Evolutionary conservation across 2,888 invertebrate species (phyloP).

Genomic region (Ganaspis brasiliensis): DNA sequence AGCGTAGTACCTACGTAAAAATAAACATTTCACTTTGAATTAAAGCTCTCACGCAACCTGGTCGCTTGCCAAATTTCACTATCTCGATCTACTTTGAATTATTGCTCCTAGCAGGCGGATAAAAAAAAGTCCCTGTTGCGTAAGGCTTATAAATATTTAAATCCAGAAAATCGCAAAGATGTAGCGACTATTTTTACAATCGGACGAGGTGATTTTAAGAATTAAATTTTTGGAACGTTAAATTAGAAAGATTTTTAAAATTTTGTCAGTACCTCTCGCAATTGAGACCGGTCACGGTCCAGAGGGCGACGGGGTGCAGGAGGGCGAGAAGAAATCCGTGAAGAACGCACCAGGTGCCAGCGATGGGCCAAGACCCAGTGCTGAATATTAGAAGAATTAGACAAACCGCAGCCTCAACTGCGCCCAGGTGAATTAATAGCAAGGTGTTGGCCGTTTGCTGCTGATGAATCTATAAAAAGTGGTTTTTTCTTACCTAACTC

Average conservation of each 20-base stretch:
- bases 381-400: slow-evolving; percentile 83
- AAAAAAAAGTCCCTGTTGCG: background rate
- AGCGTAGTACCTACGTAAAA: slow-evolving; percentile 85
- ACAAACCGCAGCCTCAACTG: slow-evolving; percentile 86
- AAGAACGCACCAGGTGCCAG: slow-evolving; percentile 84
- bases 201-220: too few relatives aligned
- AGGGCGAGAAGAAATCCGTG: slow-evolving; percentile 87
- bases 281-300: slow-evolving; percentile 91
- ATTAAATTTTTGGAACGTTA: background rate
- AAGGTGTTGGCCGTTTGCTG: slow-evolving; percentile 85
- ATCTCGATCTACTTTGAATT: background rate
- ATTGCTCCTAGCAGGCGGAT: background rate
- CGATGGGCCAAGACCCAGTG: slow-evolving; percentile 82
- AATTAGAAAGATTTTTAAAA: slow-evolving; percentile 3
- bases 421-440: slow-evolving; percentile 87
- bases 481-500: background rate
- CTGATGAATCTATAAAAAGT: slow-evolving; percentile 71
- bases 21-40: background rate
- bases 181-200: too few relatives aligned
- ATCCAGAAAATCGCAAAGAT: too few relatives aligned
- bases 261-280: slow-evolving; percentile 82
- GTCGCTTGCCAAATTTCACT: background rate
- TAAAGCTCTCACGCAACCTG: background rate
- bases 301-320: slow-evolving; percentile 88
- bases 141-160: too few relatives aligned